These are phyloP conservation scores for Tachycineta bicolor DNA, from an alignment of 2,113 vertebrate genomes.

Conservation along the genomic window DNA sequence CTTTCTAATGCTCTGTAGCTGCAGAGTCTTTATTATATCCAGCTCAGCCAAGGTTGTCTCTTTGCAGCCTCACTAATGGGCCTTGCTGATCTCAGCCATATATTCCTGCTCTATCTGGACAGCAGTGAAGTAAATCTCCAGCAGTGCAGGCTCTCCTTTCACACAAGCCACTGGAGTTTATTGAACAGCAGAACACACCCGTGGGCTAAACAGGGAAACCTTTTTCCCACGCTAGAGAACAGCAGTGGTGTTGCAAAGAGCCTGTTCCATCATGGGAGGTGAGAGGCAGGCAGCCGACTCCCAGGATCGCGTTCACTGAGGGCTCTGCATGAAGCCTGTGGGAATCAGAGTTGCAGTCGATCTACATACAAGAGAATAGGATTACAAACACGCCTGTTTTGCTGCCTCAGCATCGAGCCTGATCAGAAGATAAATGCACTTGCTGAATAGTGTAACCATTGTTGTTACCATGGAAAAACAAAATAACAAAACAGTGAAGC, in stretches of 20 bases:
- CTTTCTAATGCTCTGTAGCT: not conserved
- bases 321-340: not conserved
- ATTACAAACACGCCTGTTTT: not conserved
- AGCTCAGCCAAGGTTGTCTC: not conserved
- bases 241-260: not conserved
- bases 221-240: not conserved
- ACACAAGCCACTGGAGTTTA: not conserved
- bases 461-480: not conserved
- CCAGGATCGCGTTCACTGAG: not conserved
- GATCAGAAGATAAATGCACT: constrained; percentile 29
- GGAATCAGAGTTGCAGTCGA: not conserved
- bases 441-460: not conserved
- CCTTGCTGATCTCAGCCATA: not conserved
- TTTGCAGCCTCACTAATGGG: not conserved
- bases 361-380: not conserved
- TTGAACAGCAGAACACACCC: not conserved
- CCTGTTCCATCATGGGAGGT: not conserved
- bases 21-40: fast-evolving
- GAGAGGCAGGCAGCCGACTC: not conserved
- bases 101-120: not conserved
- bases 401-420: not conserved
- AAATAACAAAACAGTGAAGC: not conserved
- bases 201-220: fast-evolving
- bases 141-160: not conserved
- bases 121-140: not conserved